Base-by-base conservation (phyloP, 2,888 invertebrate genomes). In the Rhagium mordax region DNA sequence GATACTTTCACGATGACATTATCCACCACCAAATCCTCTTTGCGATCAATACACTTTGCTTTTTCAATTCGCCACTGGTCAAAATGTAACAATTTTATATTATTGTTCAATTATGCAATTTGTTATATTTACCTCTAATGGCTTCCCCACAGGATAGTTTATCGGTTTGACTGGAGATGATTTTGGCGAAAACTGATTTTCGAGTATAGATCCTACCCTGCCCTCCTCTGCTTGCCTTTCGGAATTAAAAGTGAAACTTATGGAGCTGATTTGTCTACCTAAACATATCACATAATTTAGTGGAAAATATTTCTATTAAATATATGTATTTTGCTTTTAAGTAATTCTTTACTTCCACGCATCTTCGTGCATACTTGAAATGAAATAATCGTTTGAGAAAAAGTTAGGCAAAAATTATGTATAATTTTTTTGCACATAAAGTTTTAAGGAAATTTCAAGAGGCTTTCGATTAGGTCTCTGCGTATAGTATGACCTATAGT, bases 61-160 rank as follows among this genome's bases (percentile, higher is more conserved):
- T 78, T 79, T 75, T 83, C 82, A 74, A 74, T 77, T 60, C 79
- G 78, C 82, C 82, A 81, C 65, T 71, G 72, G 78, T 66, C 71
- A 68, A 76, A 79, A 76, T 67, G 47, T 49, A 66, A 29, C 16
- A 53, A 47, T 6, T 18, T 24, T 55, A 24, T 53, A 41, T 67
- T 10, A 20, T 41, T 41, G 3, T 41, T 13, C 13, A 21, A 20
- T 10, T 55, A 15, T n/a, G 41, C 8, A n/a, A 55, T 13, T 20
- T n/a, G 6, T 7, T 41, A 3, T 51, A 21, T 86, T 86, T 88
- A 96, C 96, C 91, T 95, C 95, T 51, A 96, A 88, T 0, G 96
- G 95, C 87, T 94, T 95, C 53, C 95, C 95, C 49, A 94, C 91
- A 0, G 94, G 94, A 85, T 93, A 94, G 85, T 94, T 93, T 3